These are phyloP conservation scores for Lordiphosa stackelbergi DNA, from an alignment of 1,140 invertebrate species.

Conservation along the genomic window DNA sequence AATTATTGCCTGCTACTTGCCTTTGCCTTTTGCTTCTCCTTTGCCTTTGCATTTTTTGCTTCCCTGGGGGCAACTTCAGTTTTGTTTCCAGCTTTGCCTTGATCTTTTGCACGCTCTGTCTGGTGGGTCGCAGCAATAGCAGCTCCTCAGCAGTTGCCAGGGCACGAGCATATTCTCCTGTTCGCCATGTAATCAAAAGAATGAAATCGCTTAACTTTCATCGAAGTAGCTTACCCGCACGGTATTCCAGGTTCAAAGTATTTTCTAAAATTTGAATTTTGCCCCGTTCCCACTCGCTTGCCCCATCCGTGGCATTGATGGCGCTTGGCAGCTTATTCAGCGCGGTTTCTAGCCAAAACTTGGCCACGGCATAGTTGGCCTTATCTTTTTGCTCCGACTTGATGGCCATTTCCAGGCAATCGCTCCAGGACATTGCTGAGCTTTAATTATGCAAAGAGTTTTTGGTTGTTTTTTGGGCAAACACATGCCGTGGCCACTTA, in stretches of 20 bases:
- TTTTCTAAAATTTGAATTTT: constrained; percentile 51
- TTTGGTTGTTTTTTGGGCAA: constrained; percentile 25
- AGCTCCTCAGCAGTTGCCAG: constrained; percentile 46
- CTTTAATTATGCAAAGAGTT: constrained; percentile 39
- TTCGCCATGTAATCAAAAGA: neutral
- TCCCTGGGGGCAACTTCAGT: constrained; percentile 20
- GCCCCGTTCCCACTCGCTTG: constrained; percentile 24
- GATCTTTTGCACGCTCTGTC: constrained; percentile 32
- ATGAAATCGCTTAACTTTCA: constrained; percentile 13
- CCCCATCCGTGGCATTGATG: constrained; percentile 25
- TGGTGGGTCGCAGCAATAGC: constrained; percentile 36
- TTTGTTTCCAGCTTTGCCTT: constrained; percentile 46
- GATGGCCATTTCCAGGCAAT: constrained; percentile 65
- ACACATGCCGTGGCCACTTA: constrained; percentile 22
- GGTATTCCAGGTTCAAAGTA: constrained; percentile 54
- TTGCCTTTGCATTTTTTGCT: constrained; percentile 26
- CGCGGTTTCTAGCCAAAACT: constrained; percentile 66
- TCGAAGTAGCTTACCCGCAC: constrained; percentile 38
- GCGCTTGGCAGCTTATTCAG: constrained; percentile 41
- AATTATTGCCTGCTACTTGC: constrained; percentile 10
- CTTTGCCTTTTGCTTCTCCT: constrained; percentile 34
- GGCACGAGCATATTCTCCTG: constrained; percentile 52
- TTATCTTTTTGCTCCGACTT: constrained; percentile 30
- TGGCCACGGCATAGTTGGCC: constrained; percentile 47
- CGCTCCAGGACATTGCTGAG: constrained; percentile 69